Evolutionary conservation across 2,113 vertebrate species (phyloP), one percentile per base, ranked within the genome.

Genomic region (Actenoides hombroni): DNA sequence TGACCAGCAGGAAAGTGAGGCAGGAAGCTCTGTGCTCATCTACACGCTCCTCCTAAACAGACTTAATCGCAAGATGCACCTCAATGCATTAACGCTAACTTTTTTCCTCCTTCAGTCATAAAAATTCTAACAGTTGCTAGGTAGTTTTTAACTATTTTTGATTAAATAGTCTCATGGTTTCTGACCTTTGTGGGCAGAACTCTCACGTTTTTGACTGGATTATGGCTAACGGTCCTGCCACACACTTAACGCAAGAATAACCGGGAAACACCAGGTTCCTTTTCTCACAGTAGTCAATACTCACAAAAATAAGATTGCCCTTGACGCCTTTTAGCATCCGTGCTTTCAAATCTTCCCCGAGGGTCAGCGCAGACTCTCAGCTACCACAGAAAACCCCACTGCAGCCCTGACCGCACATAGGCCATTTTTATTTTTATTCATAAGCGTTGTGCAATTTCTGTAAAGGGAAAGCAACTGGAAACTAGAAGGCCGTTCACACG

Each of bases 211-310:
- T 35, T 24, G 6, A 13, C 18, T 44, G 42, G n/a, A 74, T 54
- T 12, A 29, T 3, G 2, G 24, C 26, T 35, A 35, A 3, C 6
- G 21, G 21, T 37, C 79, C 48, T 26, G 29, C 44, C 40, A 48
- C 23, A 26, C 7, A 20, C 46, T 25, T 13, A 63, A 46, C 2
- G 16, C 11, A 59, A 53, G n/a, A 61, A 19, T 13, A 73, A 73
- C 16, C 44, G 49, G 29, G n/a, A 71, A 85, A 75, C 3, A 18
- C 46, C 56, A 54, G 6, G 23, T 64, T 68, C n/a, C 12, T 33
- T 44, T 70, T 59, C 35, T 42, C 16, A 0, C 13, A 35, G 29
- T 0, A 51, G 42, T 23, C 33, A 53, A 9, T 9, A 33, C 7
- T 24, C 31, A 26, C 1, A 1, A 73, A 88, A 83, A 76, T 13